Percentiles rank a stretch among this genome's conserved stretches.
Conservation (phyloP, 2,797 vertebrate genomes). For the Megalops cyprinoides region DNA sequence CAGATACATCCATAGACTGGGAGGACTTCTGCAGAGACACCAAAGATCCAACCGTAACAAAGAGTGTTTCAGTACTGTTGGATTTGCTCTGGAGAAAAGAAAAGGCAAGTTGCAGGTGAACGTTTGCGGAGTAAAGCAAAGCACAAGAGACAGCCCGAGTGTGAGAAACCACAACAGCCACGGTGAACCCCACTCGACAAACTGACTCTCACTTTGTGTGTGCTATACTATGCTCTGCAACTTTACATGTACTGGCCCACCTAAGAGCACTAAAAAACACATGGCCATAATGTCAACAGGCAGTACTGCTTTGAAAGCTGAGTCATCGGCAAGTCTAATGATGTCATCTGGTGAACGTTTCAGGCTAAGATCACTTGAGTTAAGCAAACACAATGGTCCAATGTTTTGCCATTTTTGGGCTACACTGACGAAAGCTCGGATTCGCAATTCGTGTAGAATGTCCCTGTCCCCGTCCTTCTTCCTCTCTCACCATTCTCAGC, state of each 20-base stretch:
- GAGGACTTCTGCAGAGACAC: too few relatives aligned
- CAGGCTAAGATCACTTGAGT: neutral
- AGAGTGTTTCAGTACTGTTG: too few relatives aligned
- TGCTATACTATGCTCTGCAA: neutral
- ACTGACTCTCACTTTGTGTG: neutral
- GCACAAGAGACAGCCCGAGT: neutral
- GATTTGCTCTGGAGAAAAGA: too few relatives aligned
- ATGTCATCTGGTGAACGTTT: too few relatives aligned
- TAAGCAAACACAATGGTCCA: neutral
- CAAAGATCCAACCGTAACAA: too few relatives aligned
- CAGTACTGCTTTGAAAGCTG: too few relatives aligned
- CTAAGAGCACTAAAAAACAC: too few relatives aligned
- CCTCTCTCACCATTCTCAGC: slow-evolving; percentile 91
- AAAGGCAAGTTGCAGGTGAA: too few relatives aligned
- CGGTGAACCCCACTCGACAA: neutral
- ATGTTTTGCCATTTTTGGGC: neutral
- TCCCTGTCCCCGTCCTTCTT: neutral
- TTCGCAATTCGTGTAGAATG: neutral
- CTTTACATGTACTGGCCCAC: too few relatives aligned
- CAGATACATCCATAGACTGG: too few relatives aligned
- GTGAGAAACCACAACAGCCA: neutral
- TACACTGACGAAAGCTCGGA: neutral
- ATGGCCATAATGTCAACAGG: too few relatives aligned
- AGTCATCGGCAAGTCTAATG: too few relatives aligned
- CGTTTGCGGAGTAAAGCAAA: neutral